phyloP scores from a whole-genome alignment of 2,888 invertebrate species.

The Patella pellucida region DNA sequence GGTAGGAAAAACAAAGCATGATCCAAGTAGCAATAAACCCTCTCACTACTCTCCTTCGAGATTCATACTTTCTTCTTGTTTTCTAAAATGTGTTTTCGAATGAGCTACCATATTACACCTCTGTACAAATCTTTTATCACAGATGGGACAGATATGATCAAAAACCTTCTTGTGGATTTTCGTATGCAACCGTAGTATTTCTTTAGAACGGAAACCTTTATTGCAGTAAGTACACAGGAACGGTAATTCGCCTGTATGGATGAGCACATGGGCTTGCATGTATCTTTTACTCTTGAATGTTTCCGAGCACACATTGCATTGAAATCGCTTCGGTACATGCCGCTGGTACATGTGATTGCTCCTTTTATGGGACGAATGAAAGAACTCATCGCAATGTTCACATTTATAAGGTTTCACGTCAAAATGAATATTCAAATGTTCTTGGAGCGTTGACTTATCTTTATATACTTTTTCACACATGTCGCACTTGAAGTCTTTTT shows the following conservation, averaged over 20 bases:
- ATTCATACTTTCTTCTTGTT: background rate
- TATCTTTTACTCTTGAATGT: background rate
- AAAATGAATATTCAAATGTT: too few relatives aligned
- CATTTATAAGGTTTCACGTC: background rate
- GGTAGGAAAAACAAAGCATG: too few relatives aligned
- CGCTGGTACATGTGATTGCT: background rate
- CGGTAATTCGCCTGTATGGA: background rate
- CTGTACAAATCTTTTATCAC: background rate
- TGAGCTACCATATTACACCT: slow-evolving; percentile 1
- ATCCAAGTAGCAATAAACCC: background rate
- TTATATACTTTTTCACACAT: too few relatives aligned
- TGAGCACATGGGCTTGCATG: background rate
- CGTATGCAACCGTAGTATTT: background rate
- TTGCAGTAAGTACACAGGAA: background rate
- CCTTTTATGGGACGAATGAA: background rate
- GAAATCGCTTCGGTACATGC: background rate
- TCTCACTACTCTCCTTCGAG: background rate
- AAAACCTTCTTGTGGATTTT: background rate
- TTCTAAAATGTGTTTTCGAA: background rate
- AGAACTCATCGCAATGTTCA: background rate
- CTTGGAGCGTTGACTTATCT: too few relatives aligned
- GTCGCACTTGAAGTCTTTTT: too few relatives aligned
- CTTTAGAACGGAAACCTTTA: background rate
- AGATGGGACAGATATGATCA: background rate
- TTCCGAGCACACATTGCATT: background rate